A percentile compares a stretch with the other conserved stretches of the same genome.
These are phyloP conservation scores for Melieria picta DNA, from an alignment of 2,888 invertebrate species.

Conservation along the genomic window DNA sequence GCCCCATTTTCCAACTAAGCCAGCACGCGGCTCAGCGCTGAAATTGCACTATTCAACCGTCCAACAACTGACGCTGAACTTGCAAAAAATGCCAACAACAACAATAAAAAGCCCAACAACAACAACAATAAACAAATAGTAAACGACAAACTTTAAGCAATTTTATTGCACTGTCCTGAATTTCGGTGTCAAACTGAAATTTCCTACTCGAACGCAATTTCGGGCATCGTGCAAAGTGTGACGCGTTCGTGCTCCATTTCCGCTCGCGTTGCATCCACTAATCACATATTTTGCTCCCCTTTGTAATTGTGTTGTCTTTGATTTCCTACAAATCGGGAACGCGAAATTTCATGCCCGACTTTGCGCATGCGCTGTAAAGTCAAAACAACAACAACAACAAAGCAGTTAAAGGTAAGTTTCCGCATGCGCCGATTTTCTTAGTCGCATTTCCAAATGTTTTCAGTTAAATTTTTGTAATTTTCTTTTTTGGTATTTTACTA, in stretches of 20 bases:
- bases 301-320: no score
- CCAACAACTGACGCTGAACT: background rate
- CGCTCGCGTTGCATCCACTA: no score
- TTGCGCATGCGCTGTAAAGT: background rate
- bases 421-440: background rate
- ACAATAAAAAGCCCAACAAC: background rate
- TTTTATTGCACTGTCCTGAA: conserved; percentile 39
- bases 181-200: conserved; percentile 43
- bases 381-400: no score
- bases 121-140: background rate
- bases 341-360: background rate
- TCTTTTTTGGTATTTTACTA: background rate
- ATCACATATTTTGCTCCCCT: no score
- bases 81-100: conserved; percentile 22
- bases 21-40: background rate
- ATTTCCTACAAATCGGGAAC: background rate
- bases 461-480: no score
- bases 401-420: conserved; percentile 13
- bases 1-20: no score
- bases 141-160: conserved; percentile 12
- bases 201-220: background rate
- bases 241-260: no score
- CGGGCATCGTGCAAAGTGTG: no score
- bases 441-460: background rate
- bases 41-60: background rate